A percentile compares a stretch with the other conserved stretches of the same genome.
phyloP scores from a whole-genome alignment of 1,140 invertebrate genomes.

The Trachelipus rathkii region DNA sequence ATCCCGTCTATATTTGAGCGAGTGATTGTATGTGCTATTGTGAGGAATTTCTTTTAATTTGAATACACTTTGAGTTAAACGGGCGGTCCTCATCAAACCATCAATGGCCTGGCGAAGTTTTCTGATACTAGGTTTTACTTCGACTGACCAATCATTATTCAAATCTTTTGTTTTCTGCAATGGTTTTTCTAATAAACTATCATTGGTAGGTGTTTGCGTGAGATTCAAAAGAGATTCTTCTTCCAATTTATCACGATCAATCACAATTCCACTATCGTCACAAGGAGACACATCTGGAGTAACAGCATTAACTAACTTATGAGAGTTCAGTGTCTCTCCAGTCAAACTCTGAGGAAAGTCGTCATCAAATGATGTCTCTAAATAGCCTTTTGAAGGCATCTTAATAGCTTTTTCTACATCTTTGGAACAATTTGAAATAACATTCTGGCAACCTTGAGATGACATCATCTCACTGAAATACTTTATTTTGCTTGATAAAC shows the following conservation, averaged over 20 bases:
- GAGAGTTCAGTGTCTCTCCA: conserved; percentile 31
- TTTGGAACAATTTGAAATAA: not conserved
- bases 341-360: conserved; percentile 14
- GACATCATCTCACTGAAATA: not conserved
- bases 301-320: conserved; percentile 17
- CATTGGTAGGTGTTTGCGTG: no score
- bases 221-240: conserved; percentile 49
- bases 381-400: not conserved
- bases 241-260: conserved; percentile 46
- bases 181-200: not conserved
- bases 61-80: conserved; percentile 81
- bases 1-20: conserved; percentile 69
- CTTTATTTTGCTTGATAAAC: conserved; percentile 66
- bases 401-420: not conserved
- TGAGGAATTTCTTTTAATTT: conserved; percentile 66
- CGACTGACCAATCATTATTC: conserved; percentile 60
- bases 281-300: conserved; percentile 40
- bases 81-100: conserved; percentile 71
- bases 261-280: conserved; percentile 42
- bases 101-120: conserved; percentile 77
- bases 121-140: conserved; percentile 71
- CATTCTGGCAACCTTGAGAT: not conserved
- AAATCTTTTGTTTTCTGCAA: no score
- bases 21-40: conserved; percentile 54
- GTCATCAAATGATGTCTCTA: not conserved